Evolutionary conservation across 2,888 invertebrate genomes (phyloP), one percentile per base, ranked within the genome.

Genomic region (Phania funesta): DNA sequence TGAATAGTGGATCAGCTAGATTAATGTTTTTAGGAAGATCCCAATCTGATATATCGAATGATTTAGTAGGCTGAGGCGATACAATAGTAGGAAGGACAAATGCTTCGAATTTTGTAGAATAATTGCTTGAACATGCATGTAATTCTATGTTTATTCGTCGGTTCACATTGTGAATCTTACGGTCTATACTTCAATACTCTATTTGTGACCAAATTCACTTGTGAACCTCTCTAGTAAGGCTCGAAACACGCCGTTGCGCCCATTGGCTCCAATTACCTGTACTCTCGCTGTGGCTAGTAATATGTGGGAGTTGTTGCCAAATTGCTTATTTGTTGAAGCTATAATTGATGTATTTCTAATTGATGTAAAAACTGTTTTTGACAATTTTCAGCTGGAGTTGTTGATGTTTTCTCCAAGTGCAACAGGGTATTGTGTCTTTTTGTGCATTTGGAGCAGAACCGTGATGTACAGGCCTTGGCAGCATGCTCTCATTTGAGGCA

Each of bases 1-100:
- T 50, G 4, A 50, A 50, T 1, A 3, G 13, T 50, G 50, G 24
- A 50, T 50, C 26, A 11, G 26, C 26, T 50, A 32, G 18, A 9
- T 54, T 54, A 32, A 54, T 54, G 7, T 54, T 18, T 18, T 54
- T 16, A 54, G 54, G 32, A 29, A 54, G 48, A 48, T 48, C 22
- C 48, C 22, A 48, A 24, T 20, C 48, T 24, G 24, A 48, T 22
- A 1, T 22, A 13, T 26, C 26, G 5, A 52, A 52, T 18, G 26
- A 52, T 52, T 52, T 52, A 11, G 26, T 52, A 5, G n/a, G 6
- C 26, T 26, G 26, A 16, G 26, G 26, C n/a, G n/a, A 13, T 52
- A n/a, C 26, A 26, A 3, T 26, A 26, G 52, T 16, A 26, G 26
- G 26, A 26, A 26, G 35, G 35, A 35, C 35, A 35, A 35, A 35